phyloP scores from a whole-genome alignment of 2,888 invertebrate species.

The Epinotia ramella region DNA sequence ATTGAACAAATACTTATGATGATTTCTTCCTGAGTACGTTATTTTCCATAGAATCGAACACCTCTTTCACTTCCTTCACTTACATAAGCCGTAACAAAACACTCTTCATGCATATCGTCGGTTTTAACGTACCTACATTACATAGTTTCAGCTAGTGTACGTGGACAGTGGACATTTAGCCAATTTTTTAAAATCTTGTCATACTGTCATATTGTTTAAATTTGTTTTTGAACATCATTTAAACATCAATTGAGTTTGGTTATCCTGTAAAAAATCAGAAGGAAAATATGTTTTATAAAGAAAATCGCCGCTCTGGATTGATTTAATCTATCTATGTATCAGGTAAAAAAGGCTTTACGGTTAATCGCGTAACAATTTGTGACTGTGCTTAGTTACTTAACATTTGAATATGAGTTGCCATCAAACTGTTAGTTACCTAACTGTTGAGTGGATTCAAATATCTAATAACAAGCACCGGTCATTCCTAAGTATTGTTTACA shows the following conservation, averaged over 20 bases:
- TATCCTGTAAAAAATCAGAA: no score
- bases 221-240: no score
- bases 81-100: neutral
- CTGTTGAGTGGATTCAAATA: neutral
- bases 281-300: neutral
- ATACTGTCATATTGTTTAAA: no score
- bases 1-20: no score
- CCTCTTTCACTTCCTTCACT: neutral
- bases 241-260: no score
- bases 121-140: neutral
- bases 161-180: no score
- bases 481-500: slow-evolving; percentile 10
- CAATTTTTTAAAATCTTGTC: neutral
- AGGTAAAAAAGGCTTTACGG: neutral
- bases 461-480: slow-evolving; percentile 2
- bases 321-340: neutral
- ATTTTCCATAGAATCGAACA: neutral
- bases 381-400: no score
- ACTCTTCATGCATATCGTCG: neutral
- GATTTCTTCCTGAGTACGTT: neutral
- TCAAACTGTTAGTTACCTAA: neutral
- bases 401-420: neutral
- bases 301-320: neutral
- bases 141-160: no score
- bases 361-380: neutral